These are phyloP conservation scores for Brachionus rubens DNA, from an alignment of 1,140 invertebrate species.

Conservation along the genomic window DNA sequence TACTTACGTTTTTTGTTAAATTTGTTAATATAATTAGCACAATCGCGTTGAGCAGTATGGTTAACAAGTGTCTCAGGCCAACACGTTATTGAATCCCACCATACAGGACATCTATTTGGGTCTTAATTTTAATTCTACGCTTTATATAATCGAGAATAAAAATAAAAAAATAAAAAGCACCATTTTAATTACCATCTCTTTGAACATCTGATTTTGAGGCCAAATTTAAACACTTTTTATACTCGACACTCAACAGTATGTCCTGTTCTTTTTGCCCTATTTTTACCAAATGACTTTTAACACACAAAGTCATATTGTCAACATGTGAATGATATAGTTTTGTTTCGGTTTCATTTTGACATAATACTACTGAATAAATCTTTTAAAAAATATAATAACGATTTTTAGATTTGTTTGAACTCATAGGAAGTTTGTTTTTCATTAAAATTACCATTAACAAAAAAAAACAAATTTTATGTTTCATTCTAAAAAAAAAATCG, in stretches of 20 bases:
- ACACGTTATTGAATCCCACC: constrained; percentile 39
- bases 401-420: too few species aligned
- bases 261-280: neutral
- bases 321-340: neutral
- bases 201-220: too few species aligned
- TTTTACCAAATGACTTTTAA: constrained; percentile 13
- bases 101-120: constrained; percentile 12
- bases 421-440: too few species aligned
- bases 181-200: neutral
- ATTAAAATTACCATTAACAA: too few species aligned
- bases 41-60: neutral
- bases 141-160: neutral
- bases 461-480: too few species aligned
- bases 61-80: constrained; percentile 19
- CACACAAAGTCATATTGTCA: constrained; percentile 6
- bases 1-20: constrained; percentile 24
- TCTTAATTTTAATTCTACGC: constrained; percentile 25
- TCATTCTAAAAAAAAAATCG: too few species aligned
- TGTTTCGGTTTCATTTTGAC: constrained; percentile 11
- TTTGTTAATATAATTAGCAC: constrained; percentile 46
- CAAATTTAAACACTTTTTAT: constrained; percentile 5
- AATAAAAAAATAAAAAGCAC: neutral
- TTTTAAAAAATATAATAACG: too few species aligned
- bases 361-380: neutral
- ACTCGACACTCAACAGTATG: neutral